Percentiles rank a stretch among this genome's conserved stretches.
These are phyloP conservation scores for Dendrolimus pini DNA, from an alignment of 2,888 invertebrate species.

Conservation along the genomic window DNA sequence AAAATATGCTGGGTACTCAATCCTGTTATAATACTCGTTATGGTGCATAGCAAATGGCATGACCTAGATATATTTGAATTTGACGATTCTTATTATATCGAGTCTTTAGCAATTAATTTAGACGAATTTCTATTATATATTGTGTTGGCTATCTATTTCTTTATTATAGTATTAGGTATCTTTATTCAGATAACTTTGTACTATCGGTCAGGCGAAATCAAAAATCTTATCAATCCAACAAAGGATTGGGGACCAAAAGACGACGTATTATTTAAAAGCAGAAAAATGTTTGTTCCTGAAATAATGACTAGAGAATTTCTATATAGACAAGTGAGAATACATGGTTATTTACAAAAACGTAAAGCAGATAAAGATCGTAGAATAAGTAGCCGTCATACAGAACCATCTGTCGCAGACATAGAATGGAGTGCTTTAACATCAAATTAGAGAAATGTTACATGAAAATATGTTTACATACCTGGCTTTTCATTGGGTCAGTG, in stretches of 20 bases:
- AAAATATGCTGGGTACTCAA: conserved; percentile 49
- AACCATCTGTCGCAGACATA: conserved; percentile 14
- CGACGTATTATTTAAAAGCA: conserved; percentile 47
- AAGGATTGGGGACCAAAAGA: conserved; percentile 56
- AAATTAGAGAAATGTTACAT: conserved; percentile 23
- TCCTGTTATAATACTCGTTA: conserved; percentile 34
- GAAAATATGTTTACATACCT: conserved; percentile 73
- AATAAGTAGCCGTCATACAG: too few species aligned
- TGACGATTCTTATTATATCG: conserved; percentile 27
- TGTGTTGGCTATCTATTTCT: conserved; percentile 31
- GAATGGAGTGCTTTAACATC: conserved; percentile 45
- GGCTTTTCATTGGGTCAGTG: conserved; percentile 96
- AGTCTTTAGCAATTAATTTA: conserved; percentile 17
- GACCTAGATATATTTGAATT: conserved; percentile 20
- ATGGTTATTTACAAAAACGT: conserved; percentile 28
- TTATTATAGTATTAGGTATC: conserved; percentile 34
- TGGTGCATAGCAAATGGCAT: conserved; percentile 29
- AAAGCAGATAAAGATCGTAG: background rate
- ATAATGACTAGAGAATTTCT: conserved; percentile 71
- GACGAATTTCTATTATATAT: conserved; percentile 36
- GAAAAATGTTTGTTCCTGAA: conserved; percentile 66
- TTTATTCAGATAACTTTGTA: conserved; percentile 29
- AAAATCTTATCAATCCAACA: conserved; percentile 30
- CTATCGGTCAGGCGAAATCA: conserved; percentile 18
- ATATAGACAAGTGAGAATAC: conserved; percentile 61